A percentile compares a stretch with the other conserved stretches of the same genome.
These are phyloP conservation scores for Xenopus laevis DNA, from an alignment of 2,113 vertebrate genomes.

Conservation along the genomic window DNA sequence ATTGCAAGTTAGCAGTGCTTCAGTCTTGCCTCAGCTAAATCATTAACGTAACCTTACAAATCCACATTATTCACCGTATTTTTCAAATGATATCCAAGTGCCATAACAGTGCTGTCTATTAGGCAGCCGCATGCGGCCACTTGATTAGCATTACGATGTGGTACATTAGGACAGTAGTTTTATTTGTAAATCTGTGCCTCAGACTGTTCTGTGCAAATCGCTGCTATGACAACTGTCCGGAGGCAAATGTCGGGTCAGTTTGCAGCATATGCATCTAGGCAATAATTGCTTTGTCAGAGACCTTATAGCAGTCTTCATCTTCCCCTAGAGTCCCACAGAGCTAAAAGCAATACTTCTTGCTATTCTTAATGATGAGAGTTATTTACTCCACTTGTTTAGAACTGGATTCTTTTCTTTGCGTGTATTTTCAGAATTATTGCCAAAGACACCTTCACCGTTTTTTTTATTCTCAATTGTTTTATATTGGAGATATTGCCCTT, in stretches of 20 bases:
- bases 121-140: conserved; percentile 7
- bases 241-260: conserved; percentile 68
- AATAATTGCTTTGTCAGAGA: conserved; percentile 64
- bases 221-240: conserved; percentile 72
- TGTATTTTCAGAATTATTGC: too few relatives aligned
- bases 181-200: conserved; percentile 26
- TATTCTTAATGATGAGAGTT: conserved; percentile 38
- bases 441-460: too few relatives aligned
- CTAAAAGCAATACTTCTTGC: conserved; percentile 50
- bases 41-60: conserved; percentile 42
- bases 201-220: conserved; percentile 55
- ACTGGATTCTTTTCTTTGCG: too few relatives aligned
- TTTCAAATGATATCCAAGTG: conserved; percentile 14
- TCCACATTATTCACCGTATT: conserved; percentile 3
- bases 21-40: conserved; percentile 10
- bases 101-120: background rate
- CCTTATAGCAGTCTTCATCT: conserved; percentile 55
- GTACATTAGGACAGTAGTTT: conserved; percentile 38
- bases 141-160: conserved; percentile 45
- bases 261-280: conserved; percentile 49
- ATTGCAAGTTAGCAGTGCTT: conserved; percentile 2
- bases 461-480: too few relatives aligned
- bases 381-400: too few relatives aligned
- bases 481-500: too few relatives aligned
- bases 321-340: conserved; percentile 40